Percentiles rank a stretch among this genome's conserved stretches.
Evolutionary conservation across 2,888 invertebrate species (phyloP).

Genomic region (Pinctada fucata): DNA sequence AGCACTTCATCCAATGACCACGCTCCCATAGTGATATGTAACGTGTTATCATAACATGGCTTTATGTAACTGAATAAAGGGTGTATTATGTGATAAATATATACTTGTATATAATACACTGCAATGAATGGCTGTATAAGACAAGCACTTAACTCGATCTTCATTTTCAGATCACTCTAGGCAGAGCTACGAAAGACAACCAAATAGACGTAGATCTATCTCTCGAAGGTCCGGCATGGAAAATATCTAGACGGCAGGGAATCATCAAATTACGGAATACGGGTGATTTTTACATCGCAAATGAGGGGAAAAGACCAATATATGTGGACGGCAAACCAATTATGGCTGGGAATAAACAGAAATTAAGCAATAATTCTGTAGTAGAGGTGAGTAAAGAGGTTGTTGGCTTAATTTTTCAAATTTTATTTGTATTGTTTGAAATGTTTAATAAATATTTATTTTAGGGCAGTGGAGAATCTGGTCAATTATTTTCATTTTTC

Average conservation of each 20-base stretch:
- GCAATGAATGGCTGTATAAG: no score
- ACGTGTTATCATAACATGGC: no score
- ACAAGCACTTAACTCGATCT: background rate
- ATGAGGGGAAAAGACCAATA: conserved; percentile 95
- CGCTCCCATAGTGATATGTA: no score
- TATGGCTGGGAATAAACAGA: conserved; percentile 90
- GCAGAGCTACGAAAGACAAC: conserved; percentile 91
- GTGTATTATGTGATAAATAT: no score
- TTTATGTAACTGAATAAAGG: no score
- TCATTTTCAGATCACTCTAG: conserved; percentile 87
- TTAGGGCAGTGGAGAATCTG: background rate
- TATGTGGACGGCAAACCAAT: conserved; percentile 96
- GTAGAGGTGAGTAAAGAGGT: conserved; percentile 85
- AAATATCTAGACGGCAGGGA: conserved; percentile 91
- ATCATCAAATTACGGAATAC: conserved; percentile 92
- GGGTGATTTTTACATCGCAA: conserved; percentile 95
- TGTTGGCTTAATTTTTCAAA: background rate
- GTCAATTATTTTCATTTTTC: background rate
- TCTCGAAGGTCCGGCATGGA: conserved; percentile 95
- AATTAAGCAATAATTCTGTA: conserved; percentile 94
- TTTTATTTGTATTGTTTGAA: background rate
- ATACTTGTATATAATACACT: no score
- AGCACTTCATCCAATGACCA: no score
- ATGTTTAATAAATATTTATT: background rate
- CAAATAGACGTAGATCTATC: conserved; percentile 94